Conservation (phyloP, 2,797 vertebrate genomes). For the Phalloptychus januarius region DNA sequence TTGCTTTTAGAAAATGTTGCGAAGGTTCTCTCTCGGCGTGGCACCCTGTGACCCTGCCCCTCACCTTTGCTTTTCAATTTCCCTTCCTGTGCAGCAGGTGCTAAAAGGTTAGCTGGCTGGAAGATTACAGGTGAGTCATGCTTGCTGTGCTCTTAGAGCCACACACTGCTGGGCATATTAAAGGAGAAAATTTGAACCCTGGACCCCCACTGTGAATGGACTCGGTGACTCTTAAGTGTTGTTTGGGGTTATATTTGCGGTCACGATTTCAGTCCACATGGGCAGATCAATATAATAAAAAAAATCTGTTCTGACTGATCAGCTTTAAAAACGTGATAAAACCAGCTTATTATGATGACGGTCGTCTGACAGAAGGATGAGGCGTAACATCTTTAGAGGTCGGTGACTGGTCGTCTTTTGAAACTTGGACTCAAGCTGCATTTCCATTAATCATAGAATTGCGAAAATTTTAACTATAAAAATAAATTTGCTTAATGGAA, state of each 20-base stretch:
- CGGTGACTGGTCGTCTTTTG: not conserved
- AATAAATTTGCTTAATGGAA: too few species aligned
- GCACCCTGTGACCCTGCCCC: not conserved
- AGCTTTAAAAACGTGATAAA: not conserved
- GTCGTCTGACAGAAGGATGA: not conserved
- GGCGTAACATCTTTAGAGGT: not conserved
- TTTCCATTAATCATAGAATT: too few species aligned
- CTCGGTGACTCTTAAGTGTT: not conserved
- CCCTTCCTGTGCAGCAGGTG: not conserved
- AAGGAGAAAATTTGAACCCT: conserved; percentile 8
- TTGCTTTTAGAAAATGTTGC: not conserved
- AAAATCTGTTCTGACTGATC: not conserved
- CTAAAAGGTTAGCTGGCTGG: conserved; percentile 13
- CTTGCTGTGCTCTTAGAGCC: not conserved
- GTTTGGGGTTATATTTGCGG: not conserved
- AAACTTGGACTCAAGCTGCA: too few species aligned
- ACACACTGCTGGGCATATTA: conserved; percentile 2
- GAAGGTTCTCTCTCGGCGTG: not conserved
- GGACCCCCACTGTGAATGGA: conserved; percentile 1
- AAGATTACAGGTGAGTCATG: conserved; percentile 11
- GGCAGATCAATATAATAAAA: not conserved
- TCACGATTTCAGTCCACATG: not conserved
- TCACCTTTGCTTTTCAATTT: conserved; percentile 3
- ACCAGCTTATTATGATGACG: not conserved
- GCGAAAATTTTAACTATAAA: too few species aligned